phyloP scores from a whole-genome alignment of 2,113 vertebrate species.

The Perca flavescens region DNA sequence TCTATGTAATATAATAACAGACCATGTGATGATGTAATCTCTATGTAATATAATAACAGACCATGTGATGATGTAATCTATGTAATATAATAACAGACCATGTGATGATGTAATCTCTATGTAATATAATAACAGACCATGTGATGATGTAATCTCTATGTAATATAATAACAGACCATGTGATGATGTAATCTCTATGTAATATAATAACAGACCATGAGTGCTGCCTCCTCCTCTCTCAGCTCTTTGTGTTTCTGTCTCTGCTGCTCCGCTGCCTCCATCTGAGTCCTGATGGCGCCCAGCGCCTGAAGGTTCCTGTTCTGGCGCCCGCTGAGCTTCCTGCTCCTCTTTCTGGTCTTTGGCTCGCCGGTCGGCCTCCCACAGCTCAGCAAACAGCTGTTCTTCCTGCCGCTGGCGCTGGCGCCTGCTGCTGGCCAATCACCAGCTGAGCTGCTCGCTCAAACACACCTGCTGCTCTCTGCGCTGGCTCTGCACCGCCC shows the following conservation, averaged over 20 bases:
- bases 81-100: conserved; percentile 64
- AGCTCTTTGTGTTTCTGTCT: conserved; percentile 64
- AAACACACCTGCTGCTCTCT: conserved; percentile 74
- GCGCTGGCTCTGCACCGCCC: conserved; percentile 47
- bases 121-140: no score
- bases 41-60: background rate
- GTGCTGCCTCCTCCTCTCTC: conserved; percentile 85
- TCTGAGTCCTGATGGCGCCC: conserved; percentile 72
- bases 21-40: no score
- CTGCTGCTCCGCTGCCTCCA: conserved; percentile 66
- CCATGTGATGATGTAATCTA: no score
- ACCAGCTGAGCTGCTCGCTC: conserved; percentile 84
- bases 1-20: background rate
- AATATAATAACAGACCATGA: conserved; percentile 72
- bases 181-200: background rate
- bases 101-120: no score
- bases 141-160: no score
- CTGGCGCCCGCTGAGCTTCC: conserved; percentile 46
- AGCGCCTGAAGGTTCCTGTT: conserved; percentile 51
- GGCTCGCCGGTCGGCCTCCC: conserved; percentile 85
- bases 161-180: background rate
- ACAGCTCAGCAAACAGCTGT: conserved; percentile 82
- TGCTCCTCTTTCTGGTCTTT: conserved; percentile 80
- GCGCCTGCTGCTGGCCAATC: conserved; percentile 72
- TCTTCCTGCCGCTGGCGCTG: conserved; percentile 82